These are phyloP conservation scores for Sesia apiformis DNA, from an alignment of 2,888 invertebrate species.

Conservation along the genomic window DNA sequence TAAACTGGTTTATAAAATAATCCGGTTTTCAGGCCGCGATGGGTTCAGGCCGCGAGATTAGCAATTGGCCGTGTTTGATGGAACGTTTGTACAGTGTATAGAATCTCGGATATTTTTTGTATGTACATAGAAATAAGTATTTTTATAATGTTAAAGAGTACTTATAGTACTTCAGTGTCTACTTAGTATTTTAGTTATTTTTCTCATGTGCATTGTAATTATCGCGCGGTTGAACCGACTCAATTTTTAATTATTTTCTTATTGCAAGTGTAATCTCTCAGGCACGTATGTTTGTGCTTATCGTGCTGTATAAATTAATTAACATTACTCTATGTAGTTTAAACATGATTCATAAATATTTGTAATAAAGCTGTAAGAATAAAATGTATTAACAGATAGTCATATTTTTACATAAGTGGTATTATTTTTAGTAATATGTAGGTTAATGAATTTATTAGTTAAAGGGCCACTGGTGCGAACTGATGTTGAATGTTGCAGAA, in stretches of 20 bases:
- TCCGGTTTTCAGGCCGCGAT: too few relatives aligned
- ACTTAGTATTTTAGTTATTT: not conserved
- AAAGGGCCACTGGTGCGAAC: conserved; percentile 68
- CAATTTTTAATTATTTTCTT: not conserved
- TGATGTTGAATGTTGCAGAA: conserved; percentile 71
- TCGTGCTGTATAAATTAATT: too few relatives aligned
- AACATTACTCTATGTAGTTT: too few relatives aligned
- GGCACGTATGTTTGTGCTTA: too few relatives aligned
- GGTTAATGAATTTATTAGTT: conserved; percentile 43
- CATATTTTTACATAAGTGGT: conserved; percentile 64
- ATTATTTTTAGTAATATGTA: conserved; percentile 39
- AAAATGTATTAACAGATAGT: conserved; percentile 33
- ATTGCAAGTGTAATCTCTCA: too few relatives aligned
- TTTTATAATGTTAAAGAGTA: not conserved
- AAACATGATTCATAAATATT: too few relatives aligned
- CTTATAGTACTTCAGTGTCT: not conserved
- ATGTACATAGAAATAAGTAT: not conserved
- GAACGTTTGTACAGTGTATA: not conserved
- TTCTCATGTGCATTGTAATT: not conserved
- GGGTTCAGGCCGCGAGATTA: too few relatives aligned
- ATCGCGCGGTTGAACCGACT: not conserved
- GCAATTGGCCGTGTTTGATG: too few relatives aligned
- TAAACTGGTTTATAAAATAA: too few relatives aligned
- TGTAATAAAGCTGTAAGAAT: not conserved
- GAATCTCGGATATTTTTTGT: not conserved